These are phyloP conservation scores for Enoplosus armatus DNA, from an alignment of 2,797 vertebrate species.

Conservation along the genomic window DNA sequence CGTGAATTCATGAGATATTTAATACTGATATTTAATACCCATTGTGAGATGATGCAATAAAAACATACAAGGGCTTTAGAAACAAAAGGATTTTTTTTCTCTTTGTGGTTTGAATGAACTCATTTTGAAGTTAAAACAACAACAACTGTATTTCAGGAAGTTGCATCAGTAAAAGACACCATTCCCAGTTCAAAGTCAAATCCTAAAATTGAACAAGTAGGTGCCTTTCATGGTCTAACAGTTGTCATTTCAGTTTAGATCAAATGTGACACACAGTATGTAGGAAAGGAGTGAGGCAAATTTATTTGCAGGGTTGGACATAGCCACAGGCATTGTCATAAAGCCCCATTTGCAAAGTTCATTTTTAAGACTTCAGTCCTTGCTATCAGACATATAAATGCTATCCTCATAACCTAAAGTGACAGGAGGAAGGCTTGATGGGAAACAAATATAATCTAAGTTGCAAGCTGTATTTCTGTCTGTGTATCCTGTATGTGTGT, in stretches of 20 bases:
- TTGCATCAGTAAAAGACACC: constrained; percentile 79
- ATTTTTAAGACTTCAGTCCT: constrained; percentile 24
- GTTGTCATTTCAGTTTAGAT: constrained; percentile 71
- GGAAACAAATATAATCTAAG: not conserved
- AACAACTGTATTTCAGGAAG: constrained; percentile 75
- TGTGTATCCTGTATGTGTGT: not conserved
- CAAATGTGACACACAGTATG: constrained; percentile 58
- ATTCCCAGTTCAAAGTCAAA: constrained; percentile 71
- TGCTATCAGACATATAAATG: constrained; percentile 23
- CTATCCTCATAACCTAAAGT: constrained; percentile 6
- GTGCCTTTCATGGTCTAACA: constrained; percentile 67
- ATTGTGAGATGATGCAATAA: constrained; percentile 60
- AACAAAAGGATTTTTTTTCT: constrained; percentile 16
- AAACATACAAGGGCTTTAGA: constrained; percentile 43
- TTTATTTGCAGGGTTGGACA: constrained; percentile 42
- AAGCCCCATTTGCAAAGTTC: constrained; percentile 46
- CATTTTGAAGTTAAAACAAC: constrained; percentile 56
- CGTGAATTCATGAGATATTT: constrained; percentile 14
- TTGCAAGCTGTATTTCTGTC: not conserved
- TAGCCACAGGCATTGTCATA: constrained; percentile 26
- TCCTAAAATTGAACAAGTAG: constrained; percentile 69
- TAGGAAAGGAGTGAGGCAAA: constrained; percentile 32
- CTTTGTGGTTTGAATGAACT: constrained; percentile 58
- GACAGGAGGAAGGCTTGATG: constrained; percentile 4
- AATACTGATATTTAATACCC: constrained; percentile 35